These are phyloP conservation scores for Mya arenaria DNA, from an alignment of 1,140 invertebrate genomes.

Conservation along the genomic window DNA sequence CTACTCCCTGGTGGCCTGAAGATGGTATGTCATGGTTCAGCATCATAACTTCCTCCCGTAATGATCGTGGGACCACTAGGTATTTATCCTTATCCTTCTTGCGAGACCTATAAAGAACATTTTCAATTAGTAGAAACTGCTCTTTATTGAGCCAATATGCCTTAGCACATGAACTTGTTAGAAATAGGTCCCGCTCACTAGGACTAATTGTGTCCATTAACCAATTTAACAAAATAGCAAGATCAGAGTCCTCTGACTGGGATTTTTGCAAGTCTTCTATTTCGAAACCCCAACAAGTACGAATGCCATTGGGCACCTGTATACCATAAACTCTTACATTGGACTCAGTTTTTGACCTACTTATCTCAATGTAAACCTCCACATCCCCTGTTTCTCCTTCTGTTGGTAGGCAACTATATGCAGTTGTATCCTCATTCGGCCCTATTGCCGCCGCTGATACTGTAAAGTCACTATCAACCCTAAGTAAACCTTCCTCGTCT, in stretches of 20 bases:
- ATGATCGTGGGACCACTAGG: neutral
- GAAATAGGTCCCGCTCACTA: neutral
- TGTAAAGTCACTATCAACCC: no score
- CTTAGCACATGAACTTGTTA: neutral
- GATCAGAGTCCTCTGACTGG: neutral
- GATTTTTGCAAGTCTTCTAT: neutral
- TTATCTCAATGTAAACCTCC: no score
- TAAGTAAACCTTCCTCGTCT: no score
- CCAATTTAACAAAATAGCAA: neutral
- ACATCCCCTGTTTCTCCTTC: no score
- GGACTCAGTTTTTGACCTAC: no score
- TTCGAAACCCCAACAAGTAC: neutral
- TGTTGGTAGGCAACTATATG: neutral
- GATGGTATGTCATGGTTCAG: neutral
- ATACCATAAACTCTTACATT: no score
- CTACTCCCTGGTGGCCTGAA: slow-evolving; percentile 8
- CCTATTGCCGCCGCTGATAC: no score
- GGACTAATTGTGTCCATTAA: neutral
- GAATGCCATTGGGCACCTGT: no score
- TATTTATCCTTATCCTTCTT: neutral
- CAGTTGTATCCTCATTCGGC: neutral
- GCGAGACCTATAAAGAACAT: neutral
- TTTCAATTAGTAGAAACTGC: neutral
- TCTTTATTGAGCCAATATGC: neutral
- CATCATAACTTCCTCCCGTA: neutral